Evolutionary conservation across 2,113 vertebrate species (phyloP), one percentile per base, ranked within the genome.

Genomic region (Grammomys dolichurus): DNA sequence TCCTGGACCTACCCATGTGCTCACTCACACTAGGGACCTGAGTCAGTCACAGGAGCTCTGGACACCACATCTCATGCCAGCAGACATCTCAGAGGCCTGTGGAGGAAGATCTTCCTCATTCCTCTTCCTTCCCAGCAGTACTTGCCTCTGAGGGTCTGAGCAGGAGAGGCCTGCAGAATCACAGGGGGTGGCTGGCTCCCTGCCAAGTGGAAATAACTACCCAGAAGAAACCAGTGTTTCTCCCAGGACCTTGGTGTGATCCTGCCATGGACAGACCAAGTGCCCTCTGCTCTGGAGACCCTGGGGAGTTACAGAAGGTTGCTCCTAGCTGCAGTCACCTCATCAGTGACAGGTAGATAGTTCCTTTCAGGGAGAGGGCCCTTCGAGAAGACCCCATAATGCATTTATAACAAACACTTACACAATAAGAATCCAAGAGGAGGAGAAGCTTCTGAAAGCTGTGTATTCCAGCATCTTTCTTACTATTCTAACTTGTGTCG

Each of bases 1-100:
- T 24, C n/a, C 4, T 7, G 54, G 90, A 46, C 24, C 63, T 77
- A 48, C 2, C 54, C 0, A 0, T 0, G 9, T 1, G 5, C 19
- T 9, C 4, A 1, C 14, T 13, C 40, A 16, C 1, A 28, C 19
- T 1, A 11, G 51, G 40, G 31, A 5, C 43, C 36, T 31, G 22
- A 22, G 1, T 58, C 17, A 22, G 1, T 1, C 9, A 13, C 0
- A n/a, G 77, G 22, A 33, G 26, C 40, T 89, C 51, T 2, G 31
- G 5, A 17, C 54, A 1, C 3, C 8, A 1, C 3, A 10, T n/a
- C 13, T 10, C 2, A 26, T 24, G 33, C 33, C 0, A 0, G 20
- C 4, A 26, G 17, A 8, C 7, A 13, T 13, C 3, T 3, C 1
- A 1, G n/a, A 48, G 13, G 22, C 46, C 0, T 22, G 11, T 16